Evolutionary conservation across 2,888 invertebrate species (phyloP), one percentile per base, ranked within the genome.

Genomic region (Drosophila robusta): DNA sequence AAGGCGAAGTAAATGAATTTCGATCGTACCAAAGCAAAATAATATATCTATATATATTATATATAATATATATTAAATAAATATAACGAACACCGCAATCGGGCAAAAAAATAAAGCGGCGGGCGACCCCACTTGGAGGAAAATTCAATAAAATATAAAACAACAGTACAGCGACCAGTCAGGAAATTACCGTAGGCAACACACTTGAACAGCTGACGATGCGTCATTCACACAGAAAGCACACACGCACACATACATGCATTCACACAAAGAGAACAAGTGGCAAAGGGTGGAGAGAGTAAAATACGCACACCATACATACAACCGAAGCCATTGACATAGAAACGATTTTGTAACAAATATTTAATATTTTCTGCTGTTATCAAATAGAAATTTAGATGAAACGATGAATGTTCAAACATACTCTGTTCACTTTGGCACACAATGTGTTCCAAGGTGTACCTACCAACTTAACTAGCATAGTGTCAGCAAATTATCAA

Each of bases 121-220:
- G 38, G 54, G 18, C 64, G 55, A 57, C 56, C 42, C 61, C 42
- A 5, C 34, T 65, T 56, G 34, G 50, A 62, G 70, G 81, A 84
- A 89, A 89, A 89, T 84, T 84, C 89, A 89, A 84, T 89, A 89
- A 84, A 80, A 76, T 73, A 71, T 68, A 72, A 87, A 81, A 89
- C 74, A 83, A 80, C 69, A 68, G 70, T 66, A 61, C 55, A 45
- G 26, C 60, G 61, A 44, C 50, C 39, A 49, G 66, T 64, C 68
- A 70, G 79, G 69, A 89, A 84, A 87, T 74, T 74, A 74, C 89
- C 63, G 81, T 73, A 73, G 65, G 54, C 61, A 76, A 61, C 54
- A 70, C 70, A 70, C 67, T 69, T 36, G 55, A 86, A 89, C 85
- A 86, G 85, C 85, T 86, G 85, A 89, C 74, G 87, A 86, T 86